Conservation (phyloP, 37 sponge, comb jelly and placozoan species). For the Eunapius fragilis region DNA sequence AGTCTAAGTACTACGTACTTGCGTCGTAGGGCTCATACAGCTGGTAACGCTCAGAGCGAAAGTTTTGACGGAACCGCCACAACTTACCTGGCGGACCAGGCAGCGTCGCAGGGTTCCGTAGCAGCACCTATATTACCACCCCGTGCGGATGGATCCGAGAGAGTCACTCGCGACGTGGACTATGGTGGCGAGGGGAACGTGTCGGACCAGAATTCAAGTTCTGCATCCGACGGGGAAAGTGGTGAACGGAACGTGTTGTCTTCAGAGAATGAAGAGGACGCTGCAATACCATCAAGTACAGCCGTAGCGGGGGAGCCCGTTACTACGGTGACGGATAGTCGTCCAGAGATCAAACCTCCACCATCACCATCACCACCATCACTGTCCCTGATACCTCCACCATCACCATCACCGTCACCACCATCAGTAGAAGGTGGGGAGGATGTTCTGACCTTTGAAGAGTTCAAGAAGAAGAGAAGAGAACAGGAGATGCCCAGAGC, state of each 20-base stretch:
- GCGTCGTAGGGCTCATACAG: neutral
- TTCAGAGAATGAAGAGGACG: neutral
- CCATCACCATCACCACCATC: neutral
- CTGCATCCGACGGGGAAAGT: no score
- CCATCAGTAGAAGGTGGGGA: conserved; percentile 35
- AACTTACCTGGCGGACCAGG: neutral
- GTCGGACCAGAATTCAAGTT: neutral
- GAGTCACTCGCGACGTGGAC: neutral
- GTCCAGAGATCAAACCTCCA: neutral
- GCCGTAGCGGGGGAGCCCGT: neutral
- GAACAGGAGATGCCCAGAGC: conserved; percentile 3
- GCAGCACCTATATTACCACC: neutral
- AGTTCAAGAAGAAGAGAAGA: conserved; percentile 78
- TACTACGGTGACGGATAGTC: neutral
- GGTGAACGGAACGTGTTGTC: neutral
- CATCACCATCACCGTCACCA: neutral
- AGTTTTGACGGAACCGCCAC: neutral
- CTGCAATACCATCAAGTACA: neutral
- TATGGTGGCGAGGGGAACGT: neutral
- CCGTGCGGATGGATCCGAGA: neutral
- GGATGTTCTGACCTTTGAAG: conserved; percentile 79
- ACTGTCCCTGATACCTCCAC: neutral
- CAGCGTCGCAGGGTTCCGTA: neutral
- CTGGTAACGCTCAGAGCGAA: neutral
- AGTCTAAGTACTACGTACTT: neutral